Conservation (phyloP, 2,888 invertebrate species). For the Catocala nupta region DNA sequence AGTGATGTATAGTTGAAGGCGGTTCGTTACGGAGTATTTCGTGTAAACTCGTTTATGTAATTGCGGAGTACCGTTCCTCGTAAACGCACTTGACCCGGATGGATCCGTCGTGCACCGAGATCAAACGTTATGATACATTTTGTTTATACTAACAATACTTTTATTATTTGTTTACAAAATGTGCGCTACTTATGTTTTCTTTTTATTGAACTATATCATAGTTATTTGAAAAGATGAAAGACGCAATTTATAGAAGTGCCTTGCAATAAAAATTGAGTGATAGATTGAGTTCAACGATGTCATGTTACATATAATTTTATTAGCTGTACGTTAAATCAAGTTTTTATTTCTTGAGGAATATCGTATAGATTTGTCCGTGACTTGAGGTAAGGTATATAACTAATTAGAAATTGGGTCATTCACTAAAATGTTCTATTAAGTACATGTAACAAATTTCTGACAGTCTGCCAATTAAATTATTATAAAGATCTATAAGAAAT, state of each 20-base stretch:
- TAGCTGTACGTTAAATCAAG: neutral
- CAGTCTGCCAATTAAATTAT: too few species aligned
- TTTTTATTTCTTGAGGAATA: neutral
- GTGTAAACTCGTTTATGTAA: conserved; percentile 66
- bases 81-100: conserved; percentile 65
- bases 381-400: too few species aligned
- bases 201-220: conserved; percentile 18
- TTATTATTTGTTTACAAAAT: conserved; percentile 20
- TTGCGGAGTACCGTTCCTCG: conserved; percentile 64
- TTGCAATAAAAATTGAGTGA: conserved; percentile 34
- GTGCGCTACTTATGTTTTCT: neutral
- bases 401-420: too few species aligned
- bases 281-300: conserved; percentile 32
- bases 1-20: conserved; percentile 22
- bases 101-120: conserved; percentile 52
- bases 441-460: too few species aligned
- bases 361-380: neutral
- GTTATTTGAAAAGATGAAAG: conserved; percentile 42
- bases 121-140: conserved; percentile 40
- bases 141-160: conserved; percentile 33
- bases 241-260: conserved; percentile 18
- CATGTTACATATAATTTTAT: too few species aligned
- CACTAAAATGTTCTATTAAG: too few species aligned
- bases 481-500: too few species aligned
- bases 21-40: conserved; percentile 45